Evolutionary conservation across 2,113 vertebrate species (phyloP).

Genomic region (Ailurus styani): DNA sequence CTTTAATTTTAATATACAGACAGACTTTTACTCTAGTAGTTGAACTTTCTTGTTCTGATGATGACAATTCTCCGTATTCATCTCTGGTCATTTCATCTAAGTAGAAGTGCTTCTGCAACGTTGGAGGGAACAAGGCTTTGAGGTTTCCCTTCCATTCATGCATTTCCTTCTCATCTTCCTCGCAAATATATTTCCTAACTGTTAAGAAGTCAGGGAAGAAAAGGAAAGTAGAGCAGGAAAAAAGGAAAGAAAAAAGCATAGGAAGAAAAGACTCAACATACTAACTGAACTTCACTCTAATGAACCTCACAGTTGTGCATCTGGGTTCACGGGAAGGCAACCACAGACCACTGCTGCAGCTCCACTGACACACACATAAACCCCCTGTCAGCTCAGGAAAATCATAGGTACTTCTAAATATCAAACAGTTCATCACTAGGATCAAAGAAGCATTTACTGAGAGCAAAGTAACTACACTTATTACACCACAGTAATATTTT

Average conservation of each 20-base stretch:
- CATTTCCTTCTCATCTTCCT: neutral
- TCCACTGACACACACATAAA: neutral
- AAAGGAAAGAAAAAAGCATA: neutral
- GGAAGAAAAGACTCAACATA: neutral
- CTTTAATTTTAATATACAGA: neutral
- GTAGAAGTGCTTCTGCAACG: neutral
- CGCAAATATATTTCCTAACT: neutral
- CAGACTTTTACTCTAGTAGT: neutral
- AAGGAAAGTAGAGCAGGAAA: neutral
- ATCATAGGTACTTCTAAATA: neutral
- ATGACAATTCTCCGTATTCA: neutral
- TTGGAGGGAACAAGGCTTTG: neutral
- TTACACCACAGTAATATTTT: neutral
- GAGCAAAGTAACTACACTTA: neutral
- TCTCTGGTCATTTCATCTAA: neutral
- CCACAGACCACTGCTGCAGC: neutral
- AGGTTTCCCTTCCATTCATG: neutral
- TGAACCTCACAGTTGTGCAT: neutral
- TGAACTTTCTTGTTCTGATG: neutral
- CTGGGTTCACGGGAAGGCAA: neutral
- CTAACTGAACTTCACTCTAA: neutral
- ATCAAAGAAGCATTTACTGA: neutral
- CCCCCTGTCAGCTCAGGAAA: neutral
- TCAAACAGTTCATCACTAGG: neutral
- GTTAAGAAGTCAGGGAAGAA: neutral